These are phyloP conservation scores for Alectura lathami DNA, from an alignment of 2,113 vertebrate genomes.

Conservation along the genomic window DNA sequence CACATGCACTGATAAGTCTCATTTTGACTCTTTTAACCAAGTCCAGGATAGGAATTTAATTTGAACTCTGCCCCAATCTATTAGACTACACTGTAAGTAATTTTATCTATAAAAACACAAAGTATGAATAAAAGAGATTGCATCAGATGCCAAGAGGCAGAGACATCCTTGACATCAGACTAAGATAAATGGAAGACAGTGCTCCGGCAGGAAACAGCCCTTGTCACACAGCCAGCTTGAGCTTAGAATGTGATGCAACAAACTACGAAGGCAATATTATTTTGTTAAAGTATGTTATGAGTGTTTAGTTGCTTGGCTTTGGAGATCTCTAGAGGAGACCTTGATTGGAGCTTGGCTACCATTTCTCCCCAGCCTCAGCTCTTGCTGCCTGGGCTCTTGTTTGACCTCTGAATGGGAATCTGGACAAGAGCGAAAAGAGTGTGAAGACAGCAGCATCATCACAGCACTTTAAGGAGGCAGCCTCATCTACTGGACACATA, in stretches of 20 bases:
- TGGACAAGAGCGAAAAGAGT: background rate
- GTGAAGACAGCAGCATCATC: background rate
- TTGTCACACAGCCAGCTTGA: background rate
- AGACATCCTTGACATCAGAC: background rate
- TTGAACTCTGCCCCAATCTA: background rate
- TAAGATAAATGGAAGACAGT: background rate
- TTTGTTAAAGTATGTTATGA: background rate
- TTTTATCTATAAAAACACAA: background rate
- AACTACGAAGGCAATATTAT: background rate
- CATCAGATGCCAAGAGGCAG: background rate
- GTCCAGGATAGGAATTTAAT: background rate
- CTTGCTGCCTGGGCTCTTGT: background rate
- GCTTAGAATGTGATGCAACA: background rate
- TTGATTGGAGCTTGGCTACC: background rate
- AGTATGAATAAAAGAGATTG: background rate
- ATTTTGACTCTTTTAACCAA: background rate
- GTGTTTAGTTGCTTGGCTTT: conserved; percentile 8
- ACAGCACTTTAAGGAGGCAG: background rate
- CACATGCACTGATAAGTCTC: background rate
- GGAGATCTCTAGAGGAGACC: background rate
- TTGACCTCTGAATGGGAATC: background rate
- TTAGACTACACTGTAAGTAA: background rate
- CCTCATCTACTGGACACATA: background rate
- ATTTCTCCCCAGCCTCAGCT: background rate
- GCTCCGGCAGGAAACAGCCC: background rate